Evolutionary conservation across 2,888 invertebrate genomes (phyloP), one percentile per base, ranked within the genome.

Genomic region (Andrena hattorfiana): DNA sequence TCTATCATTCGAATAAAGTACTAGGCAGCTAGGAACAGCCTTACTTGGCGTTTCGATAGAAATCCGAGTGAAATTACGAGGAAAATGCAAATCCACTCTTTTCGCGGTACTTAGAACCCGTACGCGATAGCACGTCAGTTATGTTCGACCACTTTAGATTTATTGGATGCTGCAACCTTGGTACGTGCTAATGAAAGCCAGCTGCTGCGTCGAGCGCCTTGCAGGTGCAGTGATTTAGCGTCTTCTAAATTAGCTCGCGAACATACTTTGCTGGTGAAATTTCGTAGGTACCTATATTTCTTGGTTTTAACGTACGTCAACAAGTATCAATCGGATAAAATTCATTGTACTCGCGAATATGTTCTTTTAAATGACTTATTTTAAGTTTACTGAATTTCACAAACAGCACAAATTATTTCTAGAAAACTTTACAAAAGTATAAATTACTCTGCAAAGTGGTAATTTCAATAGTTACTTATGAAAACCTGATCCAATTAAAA

Each of bases 171-270:
- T 13, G 35, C 77, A 49, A 49, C 74, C 67, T 71, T 64, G 71
- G 30, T 68, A 71, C 59, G 81, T 71, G 77, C 71, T 83, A 85
- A 85, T 77, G 82, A 71, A 70, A 66, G 68, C 56, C 26, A 62
- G 69, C 85, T 85, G 77, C 74, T 85, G 85, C 79, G 64, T 54
- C 64, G 42, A 35, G 26, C 59, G 26, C 54, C 54, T 28, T 28
- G 82, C 85, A 85, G 82, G 73, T 85, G 85, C 79, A 35, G 51
- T 67, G 59, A 74, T 74, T 79, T 85, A 79, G 67, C 71, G 71
- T 62, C 73, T 77, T 68, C 80, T 59, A 75, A 83, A 83, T 83
- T 83, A 76, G 69, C 68, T 60, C 68, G 51, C 10, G 49, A 51
- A 13, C 20, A 5, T 42, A 10, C 16, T n/a, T n/a, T 28, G 23